Evolutionary conservation across 2,888 invertebrate genomes (phyloP).

Genomic region (Chalcis sispes): DNA sequence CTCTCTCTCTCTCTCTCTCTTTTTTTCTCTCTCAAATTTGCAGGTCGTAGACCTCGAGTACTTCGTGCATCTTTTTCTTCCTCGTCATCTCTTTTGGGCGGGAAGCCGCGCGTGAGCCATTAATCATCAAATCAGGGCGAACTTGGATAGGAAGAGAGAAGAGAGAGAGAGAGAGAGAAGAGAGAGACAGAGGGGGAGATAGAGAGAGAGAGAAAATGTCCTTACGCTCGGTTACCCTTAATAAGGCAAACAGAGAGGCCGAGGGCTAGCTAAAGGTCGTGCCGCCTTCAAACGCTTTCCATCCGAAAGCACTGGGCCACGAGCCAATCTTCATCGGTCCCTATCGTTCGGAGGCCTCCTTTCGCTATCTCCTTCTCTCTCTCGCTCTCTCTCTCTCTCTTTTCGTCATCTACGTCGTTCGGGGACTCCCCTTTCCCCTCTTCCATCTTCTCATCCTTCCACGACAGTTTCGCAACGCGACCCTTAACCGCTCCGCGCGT

Average conservation of each 20-base stretch:
- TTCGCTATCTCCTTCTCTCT: not conserved
- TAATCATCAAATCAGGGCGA: constrained; percentile 57
- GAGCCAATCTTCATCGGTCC: constrained; percentile 57
- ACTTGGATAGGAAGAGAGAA: not conserved
- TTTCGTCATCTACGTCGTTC: constrained; percentile 33
- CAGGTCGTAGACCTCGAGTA: constrained; percentile 34
- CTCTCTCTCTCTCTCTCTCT: not conserved
- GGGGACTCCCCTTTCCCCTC: too few relatives aligned
- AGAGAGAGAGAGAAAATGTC: constrained; percentile 19
- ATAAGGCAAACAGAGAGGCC: constrained; percentile 37
- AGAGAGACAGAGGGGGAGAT: not conserved
- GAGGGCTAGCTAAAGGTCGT: constrained; percentile 1
- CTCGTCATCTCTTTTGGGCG: constrained; percentile 22
- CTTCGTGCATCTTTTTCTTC: not conserved
- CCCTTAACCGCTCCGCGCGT: constrained; percentile 28
- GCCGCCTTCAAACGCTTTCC: constrained; percentile 60
- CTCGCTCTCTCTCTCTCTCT: not conserved
- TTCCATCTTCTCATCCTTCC: too few relatives aligned
- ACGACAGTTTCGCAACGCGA: too few relatives aligned
- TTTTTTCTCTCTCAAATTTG: not conserved
- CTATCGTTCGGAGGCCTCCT: not conserved
- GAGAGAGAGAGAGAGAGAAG: not conserved
- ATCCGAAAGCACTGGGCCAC: constrained; percentile 61
- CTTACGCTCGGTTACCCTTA: constrained; percentile 55
- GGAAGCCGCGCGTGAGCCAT: constrained; percentile 46